These are phyloP conservation scores for Synanthedon tipuliformis DNA, from an alignment of 2,888 invertebrate species.

Conservation along the genomic window DNA sequence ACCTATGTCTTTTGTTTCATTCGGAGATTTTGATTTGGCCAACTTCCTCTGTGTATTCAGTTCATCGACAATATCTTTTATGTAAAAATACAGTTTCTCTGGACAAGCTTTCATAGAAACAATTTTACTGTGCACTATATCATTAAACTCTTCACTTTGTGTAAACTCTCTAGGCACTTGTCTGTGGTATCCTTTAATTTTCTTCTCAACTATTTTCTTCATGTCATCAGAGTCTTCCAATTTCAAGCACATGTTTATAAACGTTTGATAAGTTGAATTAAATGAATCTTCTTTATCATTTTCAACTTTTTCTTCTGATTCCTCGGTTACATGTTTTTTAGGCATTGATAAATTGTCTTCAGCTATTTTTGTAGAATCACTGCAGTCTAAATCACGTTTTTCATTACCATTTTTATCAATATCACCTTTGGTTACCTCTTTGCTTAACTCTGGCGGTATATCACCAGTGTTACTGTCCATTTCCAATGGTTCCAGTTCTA, in stretches of 20 bases:
- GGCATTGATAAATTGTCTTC: neutral
- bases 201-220: conserved; percentile 70
- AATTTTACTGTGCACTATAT: conserved; percentile 64
- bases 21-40: conserved; percentile 14
- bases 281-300: conserved; percentile 25
- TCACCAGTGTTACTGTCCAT: neutral
- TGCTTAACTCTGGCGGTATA: neutral
- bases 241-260: conserved; percentile 52
- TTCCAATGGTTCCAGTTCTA: conserved; percentile 30
- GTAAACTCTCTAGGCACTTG: conserved; percentile 70
- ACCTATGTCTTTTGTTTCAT: conserved; percentile 12
- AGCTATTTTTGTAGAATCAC: conserved; percentile 2
- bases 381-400: conserved; percentile 8
- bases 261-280: conserved; percentile 44
- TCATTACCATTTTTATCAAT: conserved; percentile 20
- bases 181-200: conserved; percentile 68
- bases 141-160: conserved; percentile 68
- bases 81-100: conserved; percentile 67
- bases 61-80: conserved; percentile 72
- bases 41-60: conserved; percentile 65
- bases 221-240: conserved; percentile 68
- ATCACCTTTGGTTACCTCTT: neutral
- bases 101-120: conserved; percentile 61
- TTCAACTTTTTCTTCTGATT: conserved; percentile 3
- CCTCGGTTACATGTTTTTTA: conserved; percentile 1